phyloP scores from a whole-genome alignment of 2,113 vertebrate species.

The Ptychochromis oligacanthus region DNA sequence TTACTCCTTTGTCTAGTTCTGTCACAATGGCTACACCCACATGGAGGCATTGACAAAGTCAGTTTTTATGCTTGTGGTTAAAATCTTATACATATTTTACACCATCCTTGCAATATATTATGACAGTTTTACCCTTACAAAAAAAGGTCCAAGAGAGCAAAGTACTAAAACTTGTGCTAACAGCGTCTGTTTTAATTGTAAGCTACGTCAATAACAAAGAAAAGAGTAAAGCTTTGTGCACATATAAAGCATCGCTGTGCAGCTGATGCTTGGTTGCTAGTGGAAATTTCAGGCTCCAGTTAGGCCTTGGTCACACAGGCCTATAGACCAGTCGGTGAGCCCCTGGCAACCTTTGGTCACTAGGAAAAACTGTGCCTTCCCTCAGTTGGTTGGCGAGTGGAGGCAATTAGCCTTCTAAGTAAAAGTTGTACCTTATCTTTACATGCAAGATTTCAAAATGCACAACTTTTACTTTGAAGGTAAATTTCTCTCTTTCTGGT shows the following conservation, averaged over 20 bases:
- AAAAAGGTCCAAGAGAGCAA: background rate
- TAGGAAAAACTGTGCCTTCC: background rate
- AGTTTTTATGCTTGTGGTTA: background rate
- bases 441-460: background rate
- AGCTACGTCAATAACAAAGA: background rate
- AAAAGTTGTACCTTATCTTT: too few species aligned
- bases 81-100: background rate
- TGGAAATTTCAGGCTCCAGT: background rate
- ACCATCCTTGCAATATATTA: background rate
- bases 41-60: background rate
- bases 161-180: background rate
- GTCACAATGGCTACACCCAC: background rate
- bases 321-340: too few species aligned
- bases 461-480: too few species aligned
- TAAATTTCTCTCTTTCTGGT: background rate
- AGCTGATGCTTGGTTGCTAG: background rate
- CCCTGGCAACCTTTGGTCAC: too few species aligned
- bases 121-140: background rate
- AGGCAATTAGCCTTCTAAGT: too few species aligned
- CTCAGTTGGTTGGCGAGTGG: background rate
- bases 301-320: background rate
- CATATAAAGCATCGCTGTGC: background rate
- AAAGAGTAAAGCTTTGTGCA: background rate
- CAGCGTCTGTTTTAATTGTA: background rate
- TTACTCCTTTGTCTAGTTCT: constrained; percentile 9